These are phyloP conservation scores for Callaeas wilsoni DNA, from an alignment of 2,113 vertebrate species.

Conservation along the genomic window DNA sequence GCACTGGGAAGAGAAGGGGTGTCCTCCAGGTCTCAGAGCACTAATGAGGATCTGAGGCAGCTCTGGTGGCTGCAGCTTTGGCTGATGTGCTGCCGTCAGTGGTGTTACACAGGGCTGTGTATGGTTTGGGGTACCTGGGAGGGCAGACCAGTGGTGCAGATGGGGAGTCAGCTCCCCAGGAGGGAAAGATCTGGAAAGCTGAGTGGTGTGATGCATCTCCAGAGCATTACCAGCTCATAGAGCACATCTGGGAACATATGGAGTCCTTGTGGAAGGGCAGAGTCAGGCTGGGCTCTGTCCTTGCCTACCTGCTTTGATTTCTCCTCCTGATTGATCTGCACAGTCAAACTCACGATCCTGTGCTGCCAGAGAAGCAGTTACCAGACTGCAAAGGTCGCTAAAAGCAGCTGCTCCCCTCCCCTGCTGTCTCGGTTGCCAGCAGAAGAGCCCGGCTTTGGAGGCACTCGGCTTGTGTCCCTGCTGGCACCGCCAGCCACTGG, in stretches of 20 bases:
- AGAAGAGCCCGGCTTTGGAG: neutral
- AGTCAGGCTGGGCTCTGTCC: neutral
- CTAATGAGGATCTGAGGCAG: neutral
- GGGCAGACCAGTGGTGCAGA: neutral
- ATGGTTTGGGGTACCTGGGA: neutral
- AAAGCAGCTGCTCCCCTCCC: slow-evolving; percentile 46
- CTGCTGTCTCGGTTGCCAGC: neutral
- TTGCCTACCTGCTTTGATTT: neutral
- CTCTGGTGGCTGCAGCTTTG: neutral
- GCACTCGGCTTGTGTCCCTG: neutral
- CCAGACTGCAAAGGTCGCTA: slow-evolving; percentile 32
- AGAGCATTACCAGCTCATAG: neutral
- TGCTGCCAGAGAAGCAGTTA: neutral
- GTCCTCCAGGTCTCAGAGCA: neutral
- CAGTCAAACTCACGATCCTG: neutral
- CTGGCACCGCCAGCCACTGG: neutral
- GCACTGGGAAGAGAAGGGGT: neutral
- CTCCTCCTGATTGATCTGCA: slow-evolving; percentile 29
- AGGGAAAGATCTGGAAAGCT: neutral
- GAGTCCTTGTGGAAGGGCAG: neutral
- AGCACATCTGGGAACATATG: neutral
- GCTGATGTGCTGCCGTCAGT: neutral
- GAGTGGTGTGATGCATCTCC: fast-evolving
- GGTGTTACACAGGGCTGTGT: neutral
- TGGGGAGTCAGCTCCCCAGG: neutral